Conservation (phyloP, 1,140 invertebrate species). For the Drosophila hydei region DNA sequence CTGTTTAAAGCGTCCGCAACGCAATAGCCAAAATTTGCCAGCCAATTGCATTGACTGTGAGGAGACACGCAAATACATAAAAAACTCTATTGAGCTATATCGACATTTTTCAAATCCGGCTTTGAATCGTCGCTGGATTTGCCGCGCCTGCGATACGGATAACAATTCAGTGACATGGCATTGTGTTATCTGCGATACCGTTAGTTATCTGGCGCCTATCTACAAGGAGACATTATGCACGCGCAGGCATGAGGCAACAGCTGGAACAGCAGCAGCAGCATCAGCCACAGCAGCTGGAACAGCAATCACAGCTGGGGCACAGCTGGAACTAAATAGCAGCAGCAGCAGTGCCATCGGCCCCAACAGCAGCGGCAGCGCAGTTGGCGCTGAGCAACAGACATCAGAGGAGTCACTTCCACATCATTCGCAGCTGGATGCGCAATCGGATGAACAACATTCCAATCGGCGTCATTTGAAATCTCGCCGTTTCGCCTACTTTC, state of each 20-base stretch:
- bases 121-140: constrained; percentile 79
- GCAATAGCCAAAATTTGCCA: constrained; percentile 75
- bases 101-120: constrained; percentile 82
- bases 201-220: constrained; percentile 82
- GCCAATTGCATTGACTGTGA: constrained; percentile 79
- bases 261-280: neutral
- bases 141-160: constrained; percentile 71
- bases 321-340: constrained; percentile 19
- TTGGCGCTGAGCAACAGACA: neutral
- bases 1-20: constrained; percentile 76
- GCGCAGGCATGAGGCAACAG: constrained; percentile 26
- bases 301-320: constrained; percentile 10
- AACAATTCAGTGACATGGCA: constrained; percentile 84
- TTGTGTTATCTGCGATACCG: constrained; percentile 81
- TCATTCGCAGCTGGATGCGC: constrained; percentile 8
- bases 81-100: constrained; percentile 77
- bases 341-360: neutral
- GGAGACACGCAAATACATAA: constrained; percentile 80
- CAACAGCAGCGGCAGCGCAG: neutral
- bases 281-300: neutral
- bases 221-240: constrained; percentile 74
- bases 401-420: neutral
- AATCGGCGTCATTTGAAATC: constrained; percentile 51
- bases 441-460: constrained; percentile 58
- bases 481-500: constrained; percentile 43